These are phyloP conservation scores for Grammomys dolichurus DNA, from an alignment of 2,113 vertebrate genomes.

Conservation along the genomic window DNA sequence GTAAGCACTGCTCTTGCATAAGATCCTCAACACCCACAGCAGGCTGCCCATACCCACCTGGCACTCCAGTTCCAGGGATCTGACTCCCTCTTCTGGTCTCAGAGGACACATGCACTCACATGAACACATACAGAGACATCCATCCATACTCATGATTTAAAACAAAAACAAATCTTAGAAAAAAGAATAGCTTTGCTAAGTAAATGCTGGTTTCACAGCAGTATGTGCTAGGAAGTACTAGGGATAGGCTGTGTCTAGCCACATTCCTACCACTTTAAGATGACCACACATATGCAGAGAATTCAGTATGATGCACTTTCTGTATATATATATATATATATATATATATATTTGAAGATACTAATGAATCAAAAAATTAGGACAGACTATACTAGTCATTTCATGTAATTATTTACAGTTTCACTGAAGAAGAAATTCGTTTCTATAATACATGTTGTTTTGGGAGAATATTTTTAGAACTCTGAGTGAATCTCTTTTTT, in stretches of 20 bases:
- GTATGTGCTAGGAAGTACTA: accelerated
- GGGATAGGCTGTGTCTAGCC: not conserved
- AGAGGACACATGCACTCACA: not conserved
- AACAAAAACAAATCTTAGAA: not conserved
- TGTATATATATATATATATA: not conserved
- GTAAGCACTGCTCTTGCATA: not conserved
- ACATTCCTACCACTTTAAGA: not conserved
- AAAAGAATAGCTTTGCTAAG: not conserved
- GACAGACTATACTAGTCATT: not conserved
- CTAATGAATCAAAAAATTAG: not conserved
- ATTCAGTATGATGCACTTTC: not conserved
- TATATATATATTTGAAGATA: not conserved
- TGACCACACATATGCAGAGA: not conserved
- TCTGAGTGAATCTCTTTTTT: not conserved
- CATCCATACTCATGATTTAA: not conserved
- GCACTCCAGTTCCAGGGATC: not conserved
- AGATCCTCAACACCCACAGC: too few relatives aligned
- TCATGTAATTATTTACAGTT: not conserved
- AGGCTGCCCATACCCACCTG: too few relatives aligned
- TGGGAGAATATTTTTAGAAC: not conserved
- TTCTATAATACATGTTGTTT: not conserved
- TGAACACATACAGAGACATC: not conserved
- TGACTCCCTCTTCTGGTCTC: not conserved
- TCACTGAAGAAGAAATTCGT: not conserved
- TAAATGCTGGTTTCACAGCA: not conserved